phyloP scores from a whole-genome alignment of 2,113 vertebrate species.

The Pituophis catenifer region DNA sequence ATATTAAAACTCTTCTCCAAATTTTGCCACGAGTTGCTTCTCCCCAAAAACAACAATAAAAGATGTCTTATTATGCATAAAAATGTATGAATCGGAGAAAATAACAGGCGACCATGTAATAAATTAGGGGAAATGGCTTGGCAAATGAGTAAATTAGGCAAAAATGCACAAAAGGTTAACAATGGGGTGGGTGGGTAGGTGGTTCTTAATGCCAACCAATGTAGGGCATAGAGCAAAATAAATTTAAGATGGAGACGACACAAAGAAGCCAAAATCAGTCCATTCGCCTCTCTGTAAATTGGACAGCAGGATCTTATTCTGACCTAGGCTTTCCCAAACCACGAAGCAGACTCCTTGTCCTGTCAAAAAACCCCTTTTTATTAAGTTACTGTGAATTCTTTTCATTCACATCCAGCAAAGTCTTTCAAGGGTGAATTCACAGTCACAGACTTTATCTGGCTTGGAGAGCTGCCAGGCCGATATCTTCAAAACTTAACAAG shows the following conservation, averaged over 20 bases:
- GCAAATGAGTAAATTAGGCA: neutral
- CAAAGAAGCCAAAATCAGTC: neutral
- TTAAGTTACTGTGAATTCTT: no score
- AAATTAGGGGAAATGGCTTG: neutral
- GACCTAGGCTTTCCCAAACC: no score
- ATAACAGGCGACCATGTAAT: neutral
- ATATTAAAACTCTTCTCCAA: neutral
- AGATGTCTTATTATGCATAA: neutral
- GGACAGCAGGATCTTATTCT: accelerated
- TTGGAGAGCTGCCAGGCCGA: no score
- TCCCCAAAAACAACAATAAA: neutral
- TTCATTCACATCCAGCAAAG: no score
- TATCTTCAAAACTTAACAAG: no score
- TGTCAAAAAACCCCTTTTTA: no score
- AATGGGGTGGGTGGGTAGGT: neutral
- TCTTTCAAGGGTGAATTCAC: no score
- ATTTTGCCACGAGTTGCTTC: neutral
- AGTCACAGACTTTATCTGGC: no score
- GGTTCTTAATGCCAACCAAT: neutral
- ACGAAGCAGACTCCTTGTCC: no score
- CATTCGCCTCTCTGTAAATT: neutral
- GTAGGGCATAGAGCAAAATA: neutral
- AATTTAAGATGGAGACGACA: neutral
- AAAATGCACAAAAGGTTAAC: neutral
- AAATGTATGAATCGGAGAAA: neutral